Base-by-base conservation (phyloP, 2,113 vertebrate genomes). In the Odocoileus virginianus region DNA sequence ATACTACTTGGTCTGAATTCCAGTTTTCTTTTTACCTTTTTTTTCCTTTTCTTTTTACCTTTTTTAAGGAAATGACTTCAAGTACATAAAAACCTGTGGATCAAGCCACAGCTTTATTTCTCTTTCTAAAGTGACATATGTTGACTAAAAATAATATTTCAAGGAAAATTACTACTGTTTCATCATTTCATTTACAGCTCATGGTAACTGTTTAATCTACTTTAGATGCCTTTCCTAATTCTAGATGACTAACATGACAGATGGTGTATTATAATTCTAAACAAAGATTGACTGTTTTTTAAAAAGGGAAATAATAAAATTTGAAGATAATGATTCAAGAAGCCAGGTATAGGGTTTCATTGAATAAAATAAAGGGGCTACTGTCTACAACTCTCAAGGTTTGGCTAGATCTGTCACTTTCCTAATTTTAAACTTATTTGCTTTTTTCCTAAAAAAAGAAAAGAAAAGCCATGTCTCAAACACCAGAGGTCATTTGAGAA, bases 101-200 rank as follows among this genome's bases (percentile, higher is more conserved):
- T 95, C 13, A 25, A 89, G 55, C 6, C 45, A 92, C 36, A 84
- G 61, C 54, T 83, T 92, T 91, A 88, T 52, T 85, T 78, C 27
- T 54, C 47, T 76, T 81, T 91, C 84, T 94, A 84, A 97, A 83
- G 25, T n/a, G 23, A 25, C 60, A 95, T 64, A 78, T 60, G 71
- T 74, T 58, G 14, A 60, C 78, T 85, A 16, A 91, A 95, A 83
- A 95, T 84, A 25, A 19, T 67, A 83, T 94, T 83, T 89, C 52
- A 92, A 43, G 76, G 74, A 97, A 94, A 85, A 11, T 40, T 33
- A 76, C 64, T 89, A 71, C 33, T 58, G 60, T 47, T 82, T 64
- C 36, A 91, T 82, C 28, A 76, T 79, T 96, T 96, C 90, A 89
- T 52, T 95, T 74, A 88, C 5, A 89, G 67, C 36, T 95, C 27